Base-by-base conservation (phyloP, 2,797 vertebrate species). In the Danio albolineatus region DNA sequence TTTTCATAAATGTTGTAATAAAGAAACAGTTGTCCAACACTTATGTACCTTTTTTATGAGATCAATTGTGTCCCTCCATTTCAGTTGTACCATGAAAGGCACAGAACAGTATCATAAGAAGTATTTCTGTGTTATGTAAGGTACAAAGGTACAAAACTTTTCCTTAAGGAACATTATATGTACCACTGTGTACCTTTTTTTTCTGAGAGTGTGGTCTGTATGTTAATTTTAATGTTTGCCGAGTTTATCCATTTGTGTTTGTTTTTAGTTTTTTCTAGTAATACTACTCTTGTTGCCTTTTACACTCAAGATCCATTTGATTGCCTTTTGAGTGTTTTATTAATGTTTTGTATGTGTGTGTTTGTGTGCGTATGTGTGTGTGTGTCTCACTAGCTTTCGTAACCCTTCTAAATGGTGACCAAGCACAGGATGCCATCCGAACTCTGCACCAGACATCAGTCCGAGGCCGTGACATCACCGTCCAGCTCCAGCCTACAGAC, bases 401-500 rank as follows among this genome's bases (percentile, higher is more conserved):
- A 87, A 99, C 98, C 72, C 94, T 99, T 88, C 84, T 98, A 85
- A 97, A 98, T 71, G 97, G 98, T 83, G 96, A 97, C 85, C 98
- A 99, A 94, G 98, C 98, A 80, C 96, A 97, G 92, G 94, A 94
- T 78, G 97, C 95, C 70, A 99, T 99, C 91, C 92, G 80, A 88
- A 94, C 87, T 67, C 96, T 98, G 88, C 97, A 99, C 87, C 97
- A 96, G 85, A 93, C 93, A 54, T 93, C 89, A 83, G 94, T 99
- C 82, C 95, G 97, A 5, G 97, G 96, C 36, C 96, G 94, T 86
- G 89, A 96, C 86, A 94, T 99, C 88, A 94, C 92, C 0, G 96
- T 99, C 83, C 95, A 97, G 74, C 94, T 99, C 38, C 98, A 99
- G 89, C 97, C 98, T 28, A 99, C 97, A 0, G 97, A 98, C 82